These are phyloP conservation scores for Xerus rutilus DNA, from an alignment of 2,797 vertebrate genomes.

Conservation along the genomic window DNA sequence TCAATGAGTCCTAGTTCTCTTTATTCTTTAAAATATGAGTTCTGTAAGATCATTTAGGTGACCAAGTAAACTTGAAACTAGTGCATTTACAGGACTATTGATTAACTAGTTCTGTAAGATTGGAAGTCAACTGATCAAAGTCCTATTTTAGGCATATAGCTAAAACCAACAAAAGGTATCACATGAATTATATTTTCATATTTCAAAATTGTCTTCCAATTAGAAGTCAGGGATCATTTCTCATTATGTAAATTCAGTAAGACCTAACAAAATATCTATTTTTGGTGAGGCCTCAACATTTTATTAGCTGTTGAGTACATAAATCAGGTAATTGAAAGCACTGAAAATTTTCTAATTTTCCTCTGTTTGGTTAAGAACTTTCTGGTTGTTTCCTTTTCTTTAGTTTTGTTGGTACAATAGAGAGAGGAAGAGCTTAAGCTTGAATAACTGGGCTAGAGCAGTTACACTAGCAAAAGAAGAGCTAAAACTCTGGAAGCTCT, in stretches of 20 bases:
- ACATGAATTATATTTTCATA: background rate
- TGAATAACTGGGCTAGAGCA: background rate
- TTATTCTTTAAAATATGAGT: constrained; percentile 7
- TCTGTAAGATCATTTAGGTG: background rate
- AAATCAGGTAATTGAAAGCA: background rate
- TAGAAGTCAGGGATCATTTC: background rate
- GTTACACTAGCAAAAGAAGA: background rate
- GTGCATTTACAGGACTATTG: background rate
- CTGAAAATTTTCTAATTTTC: background rate
- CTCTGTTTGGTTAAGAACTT: background rate
- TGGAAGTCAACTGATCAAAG: background rate
- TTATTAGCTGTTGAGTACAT: background rate
- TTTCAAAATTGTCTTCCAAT: background rate
- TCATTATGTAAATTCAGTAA: background rate
- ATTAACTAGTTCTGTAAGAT: background rate
- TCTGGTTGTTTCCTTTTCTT: background rate
- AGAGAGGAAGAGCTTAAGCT: background rate
- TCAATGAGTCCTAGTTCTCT: background rate
- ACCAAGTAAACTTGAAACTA: background rate
- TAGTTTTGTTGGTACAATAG: background rate
- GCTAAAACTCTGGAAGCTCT: background rate
- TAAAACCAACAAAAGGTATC: background rate
- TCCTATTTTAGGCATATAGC: background rate
- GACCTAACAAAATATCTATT: background rate
- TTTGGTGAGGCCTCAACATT: background rate